Evolutionary conservation across 1,140 invertebrate genomes (phyloP), one percentile per base, ranked within the genome.

Genomic region (Octopus sinensis): DNA sequence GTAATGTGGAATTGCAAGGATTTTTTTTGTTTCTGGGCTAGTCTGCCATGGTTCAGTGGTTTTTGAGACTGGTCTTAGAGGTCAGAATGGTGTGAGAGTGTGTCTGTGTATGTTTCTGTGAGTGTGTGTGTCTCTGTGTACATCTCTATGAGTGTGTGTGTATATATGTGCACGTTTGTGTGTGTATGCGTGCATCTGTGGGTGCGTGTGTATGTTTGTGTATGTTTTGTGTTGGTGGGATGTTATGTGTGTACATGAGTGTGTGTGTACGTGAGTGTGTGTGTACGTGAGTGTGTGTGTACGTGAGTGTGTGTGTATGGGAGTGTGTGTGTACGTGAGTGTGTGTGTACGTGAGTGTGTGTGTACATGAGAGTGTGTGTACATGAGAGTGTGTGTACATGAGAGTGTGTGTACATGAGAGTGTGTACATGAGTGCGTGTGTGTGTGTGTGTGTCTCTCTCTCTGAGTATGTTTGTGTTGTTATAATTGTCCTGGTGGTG

Each of bases 341-440:
- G 17, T 62, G 17, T 62, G 17, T 62, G 17, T 62, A 62, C 17
- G 17, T 62, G 56, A 9, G 17, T 62, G 56, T 62, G 17, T 62
- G 56, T 62, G 17, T 62, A 62, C 17, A 62, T 62, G 17, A 9
- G 17, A 9, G 56, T 62, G 17, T 62, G 17, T 62, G 17, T 62
- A 62, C 17, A 17, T 62, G 17, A 9, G 56, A 9, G 17, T 62
- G 56, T 62, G 17, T 62, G 17, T 62, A 62, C 17, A 62, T 62
- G 17, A 9, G 17, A 9, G 56, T 62, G 17, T 62, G 17, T 62
- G 17, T 78, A 80, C 5, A 81, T 62, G 76, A 30, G 81, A 53
- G 6, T 80, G 54, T 80, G 56, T 80, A 56, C 62, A 51, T 80
- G 54, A 54, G 56, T 80, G 54, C 4, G 51, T 68, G 54, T 80